Conservation (phyloP, 2,113 vertebrate genomes). For the Onychostruthus taczanowskii region DNA sequence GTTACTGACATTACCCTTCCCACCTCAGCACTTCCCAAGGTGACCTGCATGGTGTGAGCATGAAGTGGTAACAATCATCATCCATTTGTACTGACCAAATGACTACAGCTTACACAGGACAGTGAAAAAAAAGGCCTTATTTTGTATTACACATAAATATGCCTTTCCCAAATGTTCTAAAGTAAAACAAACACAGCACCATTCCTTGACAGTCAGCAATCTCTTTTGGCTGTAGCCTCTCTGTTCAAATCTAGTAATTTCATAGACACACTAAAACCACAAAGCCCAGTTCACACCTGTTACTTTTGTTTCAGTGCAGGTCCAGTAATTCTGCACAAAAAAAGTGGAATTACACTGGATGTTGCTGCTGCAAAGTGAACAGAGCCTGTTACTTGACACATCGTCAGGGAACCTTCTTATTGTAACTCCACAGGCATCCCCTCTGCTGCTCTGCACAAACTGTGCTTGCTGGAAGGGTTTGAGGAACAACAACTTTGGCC, state of each 20-base stretch:
- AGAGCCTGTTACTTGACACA: not conserved
- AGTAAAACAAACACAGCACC: not conserved
- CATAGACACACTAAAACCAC: not conserved
- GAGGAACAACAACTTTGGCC: not conserved
- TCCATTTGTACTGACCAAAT: not conserved
- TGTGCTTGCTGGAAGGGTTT: not conserved
- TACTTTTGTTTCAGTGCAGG: not conserved
- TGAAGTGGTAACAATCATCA: not conserved
- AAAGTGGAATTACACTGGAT: not conserved
- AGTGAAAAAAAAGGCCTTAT: not conserved
- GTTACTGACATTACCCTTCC: not conserved
- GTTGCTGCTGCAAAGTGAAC: not conserved
- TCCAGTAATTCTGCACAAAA: not conserved
- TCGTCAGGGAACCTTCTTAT: not conserved
- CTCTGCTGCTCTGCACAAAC: rapidly evolving
- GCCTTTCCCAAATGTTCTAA: not conserved
- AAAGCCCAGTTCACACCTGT: not conserved
- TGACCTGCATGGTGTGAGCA: not conserved
- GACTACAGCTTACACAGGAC: not conserved
- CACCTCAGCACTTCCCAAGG: not conserved
- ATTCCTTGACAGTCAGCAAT: not conserved
- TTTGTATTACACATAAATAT: not conserved
- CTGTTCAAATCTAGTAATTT: not conserved
- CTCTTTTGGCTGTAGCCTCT: not conserved
- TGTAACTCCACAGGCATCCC: not conserved